Percentiles rank a stretch among this genome's conserved stretches.
Evolutionary conservation across 2,888 invertebrate genomes (phyloP).

Genomic region (Eristalis arbustorum): DNA sequence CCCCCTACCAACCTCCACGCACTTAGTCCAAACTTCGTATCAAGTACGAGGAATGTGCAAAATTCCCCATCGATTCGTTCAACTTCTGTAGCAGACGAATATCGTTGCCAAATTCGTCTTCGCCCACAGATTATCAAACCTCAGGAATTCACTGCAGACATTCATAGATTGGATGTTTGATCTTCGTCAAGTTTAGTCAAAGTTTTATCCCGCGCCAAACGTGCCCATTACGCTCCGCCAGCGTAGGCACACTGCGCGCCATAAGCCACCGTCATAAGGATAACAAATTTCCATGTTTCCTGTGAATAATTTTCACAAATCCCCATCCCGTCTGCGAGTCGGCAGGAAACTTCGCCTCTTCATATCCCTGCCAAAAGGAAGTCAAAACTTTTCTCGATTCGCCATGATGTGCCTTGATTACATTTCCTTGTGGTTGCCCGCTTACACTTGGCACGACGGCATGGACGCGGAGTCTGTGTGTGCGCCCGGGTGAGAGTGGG

Average conservation of each 20-base stretch:
- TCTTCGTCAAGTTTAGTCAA: background rate
- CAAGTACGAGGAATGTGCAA: background rate
- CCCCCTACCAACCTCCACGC: background rate
- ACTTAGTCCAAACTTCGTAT: background rate
- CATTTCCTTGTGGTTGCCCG: constrained; percentile 39
- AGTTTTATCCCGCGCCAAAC: background rate
- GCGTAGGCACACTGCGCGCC: background rate
- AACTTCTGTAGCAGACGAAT: background rate
- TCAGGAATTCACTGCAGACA: background rate
- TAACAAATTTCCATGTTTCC: constrained; percentile 41
- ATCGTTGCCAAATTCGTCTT: background rate
- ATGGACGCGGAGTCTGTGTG: background rate
- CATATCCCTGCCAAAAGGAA: constrained; percentile 30
- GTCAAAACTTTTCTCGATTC: constrained; percentile 49
- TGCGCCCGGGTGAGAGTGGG: background rate
- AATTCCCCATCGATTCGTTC: background rate
- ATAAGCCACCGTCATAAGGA: background rate
- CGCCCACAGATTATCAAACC: background rate
- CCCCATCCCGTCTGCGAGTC: background rate
- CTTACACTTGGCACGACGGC: background rate
- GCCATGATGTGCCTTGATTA: constrained; percentile 58
- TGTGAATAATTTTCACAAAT: constrained; percentile 28
- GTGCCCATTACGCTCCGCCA: background rate
- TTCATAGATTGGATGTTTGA: background rate
- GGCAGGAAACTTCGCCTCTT: constrained; percentile 6